These are phyloP conservation scores for Coleophora flavipennella DNA, from an alignment of 2,888 invertebrate species.

Conservation along the genomic window DNA sequence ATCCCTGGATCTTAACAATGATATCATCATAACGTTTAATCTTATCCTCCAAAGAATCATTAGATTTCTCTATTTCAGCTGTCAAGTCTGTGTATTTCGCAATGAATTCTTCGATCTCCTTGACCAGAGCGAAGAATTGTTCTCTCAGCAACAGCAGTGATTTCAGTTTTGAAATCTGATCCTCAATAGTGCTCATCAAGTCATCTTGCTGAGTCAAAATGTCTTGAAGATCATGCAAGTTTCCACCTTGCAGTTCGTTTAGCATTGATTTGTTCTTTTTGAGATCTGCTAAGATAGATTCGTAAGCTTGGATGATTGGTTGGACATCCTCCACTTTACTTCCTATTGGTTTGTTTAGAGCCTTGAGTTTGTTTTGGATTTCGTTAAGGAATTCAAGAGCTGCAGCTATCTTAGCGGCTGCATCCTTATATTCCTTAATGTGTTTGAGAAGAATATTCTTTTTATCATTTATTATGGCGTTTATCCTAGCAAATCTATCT, in stretches of 20 bases:
- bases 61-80: slow-evolving; percentile 87
- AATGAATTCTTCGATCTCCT: slow-evolving; percentile 90
- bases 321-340: slow-evolving; percentile 91
- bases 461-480: slow-evolving; percentile 82
- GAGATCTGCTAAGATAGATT: slow-evolving; percentile 82
- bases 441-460: slow-evolving; percentile 81
- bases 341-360: slow-evolving; percentile 89
- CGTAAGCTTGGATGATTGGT: slow-evolving; percentile 83
- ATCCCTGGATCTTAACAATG: slow-evolving; percentile 89
- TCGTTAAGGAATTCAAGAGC: slow-evolving; percentile 84
- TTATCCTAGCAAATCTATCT: slow-evolving; percentile 83
- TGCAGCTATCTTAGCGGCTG: slow-evolving; percentile 84
- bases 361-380: slow-evolving; percentile 87
- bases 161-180: slow-evolving; percentile 85
- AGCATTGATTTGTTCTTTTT: slow-evolving; percentile 85
- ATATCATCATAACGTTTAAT: slow-evolving; percentile 90
- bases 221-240: slow-evolving; percentile 83
- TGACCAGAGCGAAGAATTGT: slow-evolving; percentile 88
- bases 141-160: slow-evolving; percentile 86
- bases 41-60: slow-evolving; percentile 86
- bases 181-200: slow-evolving; percentile 86
- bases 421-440: slow-evolving; percentile 86
- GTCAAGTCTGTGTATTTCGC: slow-evolving; percentile 89
- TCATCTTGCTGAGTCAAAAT: slow-evolving; percentile 89
- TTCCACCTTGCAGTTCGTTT: slow-evolving; percentile 82